Evolutionary conservation across 2,797 vertebrate genomes (phyloP).

Genomic region (Acrossocheilus fasciatus): DNA sequence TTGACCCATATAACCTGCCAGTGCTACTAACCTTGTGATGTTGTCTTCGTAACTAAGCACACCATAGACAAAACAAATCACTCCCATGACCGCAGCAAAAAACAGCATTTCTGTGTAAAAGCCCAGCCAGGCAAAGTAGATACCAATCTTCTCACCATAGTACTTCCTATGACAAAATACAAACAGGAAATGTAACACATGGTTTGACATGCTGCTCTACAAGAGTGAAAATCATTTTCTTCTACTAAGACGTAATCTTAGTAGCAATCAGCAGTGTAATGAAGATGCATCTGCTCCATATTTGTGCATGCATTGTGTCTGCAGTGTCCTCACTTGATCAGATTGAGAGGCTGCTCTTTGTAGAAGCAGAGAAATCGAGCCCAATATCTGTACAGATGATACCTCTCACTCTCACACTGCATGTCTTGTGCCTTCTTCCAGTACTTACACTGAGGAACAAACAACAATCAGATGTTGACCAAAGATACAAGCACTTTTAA

Average conservation of each 20-base stretch:
- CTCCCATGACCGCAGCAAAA: slow-evolving; percentile 89
- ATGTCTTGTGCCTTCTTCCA: slow-evolving; percentile 84
- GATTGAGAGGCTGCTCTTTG: slow-evolving; percentile 94
- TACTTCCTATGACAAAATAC: slow-evolving; percentile 83
- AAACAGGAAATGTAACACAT: slow-evolving; percentile 26
- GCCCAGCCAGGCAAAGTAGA: slow-evolving; percentile 97
- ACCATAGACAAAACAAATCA: slow-evolving; percentile 94
- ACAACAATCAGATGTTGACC: not conserved
- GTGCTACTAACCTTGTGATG: slow-evolving; percentile 84
- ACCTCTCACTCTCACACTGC: slow-evolving; percentile 86
- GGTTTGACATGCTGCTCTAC: slow-evolving; percentile 5
- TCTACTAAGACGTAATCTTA: not conserved
- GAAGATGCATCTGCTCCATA: not conserved
- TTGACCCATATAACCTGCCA: not conserved
- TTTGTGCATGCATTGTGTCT: not conserved
- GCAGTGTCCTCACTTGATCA: slow-evolving; percentile 83
- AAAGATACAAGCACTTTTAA: not conserved
- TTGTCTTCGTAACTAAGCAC: slow-evolving; percentile 88
- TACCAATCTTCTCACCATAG: slow-evolving; percentile 95
- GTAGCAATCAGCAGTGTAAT: not conserved
- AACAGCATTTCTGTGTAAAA: slow-evolving; percentile 98
- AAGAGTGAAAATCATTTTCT: not conserved
- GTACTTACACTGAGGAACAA: slow-evolving; percentile 85
- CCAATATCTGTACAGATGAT: slow-evolving; percentile 87
- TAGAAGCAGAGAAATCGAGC: slow-evolving; percentile 90